Evolutionary conservation across 2,888 invertebrate species (phyloP).

Genomic region (Synergus umbraculus): DNA sequence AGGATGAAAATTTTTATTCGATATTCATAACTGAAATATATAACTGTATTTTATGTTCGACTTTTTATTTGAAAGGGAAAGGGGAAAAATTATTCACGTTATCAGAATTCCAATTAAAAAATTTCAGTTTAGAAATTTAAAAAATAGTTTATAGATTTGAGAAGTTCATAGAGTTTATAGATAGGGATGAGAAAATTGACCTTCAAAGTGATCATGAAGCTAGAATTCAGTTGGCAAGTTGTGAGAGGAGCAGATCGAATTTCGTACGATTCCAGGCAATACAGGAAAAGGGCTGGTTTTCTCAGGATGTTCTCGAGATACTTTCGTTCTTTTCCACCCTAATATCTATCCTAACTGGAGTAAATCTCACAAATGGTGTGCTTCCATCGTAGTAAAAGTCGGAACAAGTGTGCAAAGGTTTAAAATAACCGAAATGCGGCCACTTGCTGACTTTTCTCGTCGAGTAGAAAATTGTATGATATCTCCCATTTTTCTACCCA

Average conservation of each 20-base stretch:
- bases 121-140: too few relatives aligned
- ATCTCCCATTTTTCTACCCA: background rate
- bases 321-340: constrained; percentile 43
- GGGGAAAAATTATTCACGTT: background rate
- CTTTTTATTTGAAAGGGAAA: too few relatives aligned
- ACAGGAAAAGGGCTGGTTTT: constrained; percentile 56
- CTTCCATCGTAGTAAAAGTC: constrained; percentile 53
- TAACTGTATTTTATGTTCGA: too few relatives aligned
- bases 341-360: constrained; percentile 46
- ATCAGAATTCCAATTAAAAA: background rate
- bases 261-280: constrained; percentile 46
- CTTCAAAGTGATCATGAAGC: background rate
- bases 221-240: background rate
- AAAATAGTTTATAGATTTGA: too few relatives aligned
- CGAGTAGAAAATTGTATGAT: constrained; percentile 7
- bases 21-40: too few relatives aligned
- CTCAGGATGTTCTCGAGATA: constrained; percentile 49
- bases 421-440: constrained; percentile 57
- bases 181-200: background rate
- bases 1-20: too few relatives aligned
- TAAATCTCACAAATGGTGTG: constrained; percentile 54
- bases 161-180: too few relatives aligned
- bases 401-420: constrained; percentile 57
- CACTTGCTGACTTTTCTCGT: constrained; percentile 2
- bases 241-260: constrained; percentile 35